Base-by-base conservation (phyloP, 1,140 invertebrate species). In the Coelopa frigida region DNA sequence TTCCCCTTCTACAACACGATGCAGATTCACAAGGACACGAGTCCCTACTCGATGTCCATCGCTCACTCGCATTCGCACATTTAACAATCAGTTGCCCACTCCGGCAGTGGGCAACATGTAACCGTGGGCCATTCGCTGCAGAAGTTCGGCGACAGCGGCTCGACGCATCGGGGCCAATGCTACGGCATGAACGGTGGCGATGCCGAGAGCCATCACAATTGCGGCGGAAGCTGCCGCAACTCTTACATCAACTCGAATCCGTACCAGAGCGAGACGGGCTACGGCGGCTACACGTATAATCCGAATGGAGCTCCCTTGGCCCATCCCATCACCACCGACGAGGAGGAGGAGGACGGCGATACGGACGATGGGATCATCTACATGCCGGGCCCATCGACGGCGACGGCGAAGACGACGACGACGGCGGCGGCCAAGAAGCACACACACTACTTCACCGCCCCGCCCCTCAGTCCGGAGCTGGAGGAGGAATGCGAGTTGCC, bases 1-100 rank as follows among this genome's bases (percentile, higher is more conserved):
- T 90, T 83, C 63, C 89, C 89, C 1, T 74, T 91, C 18, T 93
- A 93, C 60, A 79, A 89, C 57, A 86, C 82, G 11, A 72, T 85
- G 43, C 75, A 79, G 21, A 80, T 80, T 2, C 83, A 84, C 39
- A 74, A 75, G 52, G 75, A 78, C 26, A 77, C 81, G 41, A 79
- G 83, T 27, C 84, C 82, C 22, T 84, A 85, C 58, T 85, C 83
- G 35, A 78, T 84, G 44, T 84, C 83, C 5, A 77, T 85, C 58
- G 82, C 81, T 2, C 80, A 81, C 50, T 83, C 83, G 26, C 77
- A 81, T 57, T 84, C 84, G 76, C 85, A 87, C 78, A 84, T 85
- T 55, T 70, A 70, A 63, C 67, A 70, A 56, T 68, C 66, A 66
- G 58, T 68, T 52, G 58, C 60, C 53, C 60, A 66, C 53, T 61